phyloP scores from a whole-genome alignment of 2,113 vertebrate species.

The Chamaea fasciata region DNA sequence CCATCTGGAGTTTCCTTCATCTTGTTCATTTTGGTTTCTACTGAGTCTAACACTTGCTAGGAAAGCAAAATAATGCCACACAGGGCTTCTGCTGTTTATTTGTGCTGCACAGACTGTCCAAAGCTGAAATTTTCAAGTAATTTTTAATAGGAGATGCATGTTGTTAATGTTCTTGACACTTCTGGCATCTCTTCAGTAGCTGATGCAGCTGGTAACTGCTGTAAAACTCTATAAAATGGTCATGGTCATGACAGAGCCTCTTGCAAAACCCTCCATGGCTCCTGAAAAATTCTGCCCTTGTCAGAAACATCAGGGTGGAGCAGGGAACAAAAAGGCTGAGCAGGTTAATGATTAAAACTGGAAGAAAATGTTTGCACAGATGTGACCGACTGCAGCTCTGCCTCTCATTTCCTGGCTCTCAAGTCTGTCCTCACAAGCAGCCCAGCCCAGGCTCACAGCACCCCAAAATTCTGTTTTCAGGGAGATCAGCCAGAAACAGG shows the following conservation, averaged over 20 bases:
- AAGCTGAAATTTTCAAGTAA: not conserved
- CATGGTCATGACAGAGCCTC: not conserved
- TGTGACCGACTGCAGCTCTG: not conserved
- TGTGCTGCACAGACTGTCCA: not conserved
- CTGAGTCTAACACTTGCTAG: not conserved
- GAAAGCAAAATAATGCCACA: conserved; percentile 15
- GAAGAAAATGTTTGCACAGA: not conserved
- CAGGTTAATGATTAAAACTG: not conserved
- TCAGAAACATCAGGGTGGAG: not conserved
- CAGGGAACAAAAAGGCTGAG: not conserved
- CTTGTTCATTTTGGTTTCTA: conserved; percentile 4
- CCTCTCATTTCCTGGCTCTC: not conserved
- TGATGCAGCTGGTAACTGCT: not conserved
- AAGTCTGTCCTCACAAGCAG: not conserved
- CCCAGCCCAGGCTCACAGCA: not conserved
- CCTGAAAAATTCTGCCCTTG: not conserved
- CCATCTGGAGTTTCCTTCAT: conserved; percentile 17
- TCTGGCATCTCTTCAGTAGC: not conserved
- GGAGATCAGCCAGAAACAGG: not conserved
- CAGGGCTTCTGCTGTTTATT: not conserved
- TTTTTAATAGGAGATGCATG: not conserved
- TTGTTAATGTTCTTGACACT: not conserved
- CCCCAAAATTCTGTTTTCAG: not conserved
- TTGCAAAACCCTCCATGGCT: not conserved
- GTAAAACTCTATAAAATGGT: not conserved